A percentile compares a stretch with the other conserved stretches of the same genome.
phyloP scores from a whole-genome alignment of 2,113 vertebrate genomes.

The Anser brachyrhynchus region DNA sequence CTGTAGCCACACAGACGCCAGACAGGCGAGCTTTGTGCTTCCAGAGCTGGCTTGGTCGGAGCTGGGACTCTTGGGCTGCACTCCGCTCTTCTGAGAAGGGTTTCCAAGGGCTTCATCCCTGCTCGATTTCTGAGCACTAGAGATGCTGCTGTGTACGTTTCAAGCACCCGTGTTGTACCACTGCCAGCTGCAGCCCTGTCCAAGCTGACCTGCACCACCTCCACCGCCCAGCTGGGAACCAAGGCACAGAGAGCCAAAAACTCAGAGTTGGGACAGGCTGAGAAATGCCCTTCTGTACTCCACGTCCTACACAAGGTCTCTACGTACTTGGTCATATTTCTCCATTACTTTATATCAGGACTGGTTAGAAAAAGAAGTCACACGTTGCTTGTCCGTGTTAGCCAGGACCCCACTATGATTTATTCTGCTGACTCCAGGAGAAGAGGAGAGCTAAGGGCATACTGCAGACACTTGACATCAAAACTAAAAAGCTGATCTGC shows the following conservation, averaged over 20 bases:
- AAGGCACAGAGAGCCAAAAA: neutral
- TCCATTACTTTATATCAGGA: neutral
- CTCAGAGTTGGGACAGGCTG: neutral
- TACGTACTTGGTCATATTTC: neutral
- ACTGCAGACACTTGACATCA: neutral
- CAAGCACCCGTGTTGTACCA: neutral
- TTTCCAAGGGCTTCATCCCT: neutral
- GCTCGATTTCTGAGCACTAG: neutral
- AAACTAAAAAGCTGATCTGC: neutral
- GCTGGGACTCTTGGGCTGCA: neutral
- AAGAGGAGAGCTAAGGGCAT: neutral
- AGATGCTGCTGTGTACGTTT: rapidly evolving
- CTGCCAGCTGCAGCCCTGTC: neutral
- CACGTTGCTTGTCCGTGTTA: neutral
- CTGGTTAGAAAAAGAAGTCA: neutral
- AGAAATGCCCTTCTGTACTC: neutral
- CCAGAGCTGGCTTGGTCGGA: neutral
- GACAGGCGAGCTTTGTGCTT: neutral
- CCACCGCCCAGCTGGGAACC: neutral
- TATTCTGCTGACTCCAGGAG: neutral
- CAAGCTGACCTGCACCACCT: too few relatives aligned
- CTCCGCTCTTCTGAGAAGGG: neutral
- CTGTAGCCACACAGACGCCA: neutral
- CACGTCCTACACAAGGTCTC: neutral
- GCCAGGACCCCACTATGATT: neutral